Percentiles rank a stretch among this genome's conserved stretches.
Evolutionary conservation across 2,113 vertebrate species (phyloP).

Genomic region (Pelecanoides urinatrix): DNA sequence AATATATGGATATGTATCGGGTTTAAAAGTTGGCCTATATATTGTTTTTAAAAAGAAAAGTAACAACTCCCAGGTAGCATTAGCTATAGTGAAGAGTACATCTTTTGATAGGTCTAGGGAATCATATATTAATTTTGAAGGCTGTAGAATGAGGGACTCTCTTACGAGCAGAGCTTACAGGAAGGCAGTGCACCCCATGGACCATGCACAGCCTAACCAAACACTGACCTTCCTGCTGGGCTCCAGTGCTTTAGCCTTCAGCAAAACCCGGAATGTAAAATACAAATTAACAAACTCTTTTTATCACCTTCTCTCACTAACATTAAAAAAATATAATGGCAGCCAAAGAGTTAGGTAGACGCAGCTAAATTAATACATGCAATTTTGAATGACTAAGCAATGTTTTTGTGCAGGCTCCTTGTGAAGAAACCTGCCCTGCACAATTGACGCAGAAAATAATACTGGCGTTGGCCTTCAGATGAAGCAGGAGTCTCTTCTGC

Average conservation of each 20-base stretch:
- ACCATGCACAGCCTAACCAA: neutral
- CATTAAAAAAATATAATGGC: neutral
- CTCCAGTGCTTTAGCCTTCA: neutral
- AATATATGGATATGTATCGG: rapidly evolving
- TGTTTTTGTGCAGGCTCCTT: neutral
- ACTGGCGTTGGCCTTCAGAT: neutral
- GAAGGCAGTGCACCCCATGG: neutral
- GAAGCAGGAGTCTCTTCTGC: neutral
- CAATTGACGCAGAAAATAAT: neutral
- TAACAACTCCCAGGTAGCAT: neutral
- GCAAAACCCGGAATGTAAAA: neutral
- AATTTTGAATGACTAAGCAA: neutral
- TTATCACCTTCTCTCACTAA: neutral
- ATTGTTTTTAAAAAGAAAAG: neutral
- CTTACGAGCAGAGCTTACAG: rapidly evolving
- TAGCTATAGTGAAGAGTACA: neutral
- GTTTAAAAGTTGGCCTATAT: neutral
- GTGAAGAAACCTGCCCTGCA: neutral
- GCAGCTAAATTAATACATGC: neutral
- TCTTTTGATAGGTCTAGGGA: neutral
- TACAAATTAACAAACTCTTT: neutral
- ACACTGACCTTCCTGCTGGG: neutral
- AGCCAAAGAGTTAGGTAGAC: neutral
- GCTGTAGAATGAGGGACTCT: neutral
- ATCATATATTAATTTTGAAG: neutral